Percentiles rank a stretch among this genome's conserved stretches.
Conservation (phyloP, 2,113 vertebrate species). For the Poeciliopsis occidentalis region DNA sequence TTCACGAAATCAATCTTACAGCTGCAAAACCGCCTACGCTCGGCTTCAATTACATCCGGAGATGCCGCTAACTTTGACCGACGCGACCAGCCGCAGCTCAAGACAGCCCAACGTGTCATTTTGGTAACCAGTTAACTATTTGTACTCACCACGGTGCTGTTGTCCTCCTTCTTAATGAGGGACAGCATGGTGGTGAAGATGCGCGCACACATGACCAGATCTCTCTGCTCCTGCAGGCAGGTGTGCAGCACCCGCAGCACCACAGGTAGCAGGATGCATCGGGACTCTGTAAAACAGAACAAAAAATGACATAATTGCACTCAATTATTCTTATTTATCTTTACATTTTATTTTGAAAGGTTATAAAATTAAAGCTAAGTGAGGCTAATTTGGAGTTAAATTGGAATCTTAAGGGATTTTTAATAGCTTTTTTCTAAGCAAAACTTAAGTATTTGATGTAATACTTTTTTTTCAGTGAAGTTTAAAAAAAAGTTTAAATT, state of each 20-base stretch:
- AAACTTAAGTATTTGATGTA: no score
- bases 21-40: neutral
- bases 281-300: constrained; percentile 83
- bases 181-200: constrained; percentile 98
- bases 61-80: neutral
- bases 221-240: constrained; percentile 95
- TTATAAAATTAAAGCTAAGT: no score
- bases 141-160: constrained; percentile 82
- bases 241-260: constrained; percentile 92
- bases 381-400: no score
- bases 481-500: no score
- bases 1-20: constrained; percentile 1
- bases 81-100: neutral
- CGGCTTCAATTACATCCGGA: constrained; percentile 12
- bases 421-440: no score
- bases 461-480: no score
- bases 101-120: neutral
- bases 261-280: constrained; percentile 93
- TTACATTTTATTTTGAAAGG: neutral
- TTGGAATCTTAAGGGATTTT: no score
- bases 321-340: neutral
- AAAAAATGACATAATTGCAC: neutral
- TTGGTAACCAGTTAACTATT: neutral
- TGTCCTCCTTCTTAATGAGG: constrained; percentile 91
- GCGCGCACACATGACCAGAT: constrained; percentile 93